Base-by-base conservation (phyloP, 2,113 vertebrate genomes). In the Passerina amoena region DNA sequence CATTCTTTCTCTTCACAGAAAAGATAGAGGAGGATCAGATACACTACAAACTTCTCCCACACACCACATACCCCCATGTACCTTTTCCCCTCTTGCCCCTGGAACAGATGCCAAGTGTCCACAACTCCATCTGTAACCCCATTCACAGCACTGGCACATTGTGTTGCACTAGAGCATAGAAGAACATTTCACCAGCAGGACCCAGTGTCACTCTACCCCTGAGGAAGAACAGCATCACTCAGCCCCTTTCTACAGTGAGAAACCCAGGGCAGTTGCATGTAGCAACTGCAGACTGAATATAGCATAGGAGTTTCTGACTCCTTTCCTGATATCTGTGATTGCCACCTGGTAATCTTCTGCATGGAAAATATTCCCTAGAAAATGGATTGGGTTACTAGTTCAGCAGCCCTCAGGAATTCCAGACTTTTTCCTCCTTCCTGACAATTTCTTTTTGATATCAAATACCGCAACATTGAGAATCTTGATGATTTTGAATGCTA, bases 91-190 rank as follows among this genome's bases (percentile, higher is more conserved):
- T 65, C 51, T 70, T 76, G 57, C 20, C 12, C 63, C 11, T 68
- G 21, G n/a, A 82, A 79, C 5, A 82, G 66, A 59, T 31, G 33
- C 47, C 64, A 65, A 50, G 8, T 48, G 61, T 47, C 42, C 84
- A 47, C 47, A 40, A 18, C 30, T 35, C 63, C 47, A 45, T 35
- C 30, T 72, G 20, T 35, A 91, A 50, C 35, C 35, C 54, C 7
- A 0, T 31, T 73, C 56, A 59, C 10, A 73, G n/a, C 65, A 71
- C 16, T 22, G 23, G 33, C 27, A 44, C 0, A 0, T n/a, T 45
- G 48, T 15, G 17, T 45, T 53, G 35, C 27, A 16, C 24, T 42
- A 69, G 45, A 44, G 20, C 13, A 31, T 12, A 63, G 57, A 27
- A 79, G 12, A 85, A 12, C 6, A 10, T 72, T 82, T 73, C 59